Evolutionary conservation across 2,888 invertebrate genomes (phyloP).

Genomic region (Heterodera filipjevi): DNA sequence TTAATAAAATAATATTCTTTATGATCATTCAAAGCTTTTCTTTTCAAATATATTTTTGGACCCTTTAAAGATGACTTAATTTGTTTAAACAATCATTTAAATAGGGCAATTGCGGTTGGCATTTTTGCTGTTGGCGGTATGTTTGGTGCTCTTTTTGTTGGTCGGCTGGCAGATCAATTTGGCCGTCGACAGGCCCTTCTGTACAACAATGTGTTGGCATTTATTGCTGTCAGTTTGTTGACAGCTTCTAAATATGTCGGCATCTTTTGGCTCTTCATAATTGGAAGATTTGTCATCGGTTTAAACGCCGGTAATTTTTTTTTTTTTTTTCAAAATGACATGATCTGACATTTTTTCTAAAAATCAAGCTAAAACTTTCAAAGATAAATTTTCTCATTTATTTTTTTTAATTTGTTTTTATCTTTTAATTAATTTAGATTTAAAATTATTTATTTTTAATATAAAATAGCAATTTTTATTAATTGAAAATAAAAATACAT

Average conservation of each 20-base stretch:
- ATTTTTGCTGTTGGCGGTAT: slow-evolving; percentile 32
- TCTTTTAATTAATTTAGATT: no score
- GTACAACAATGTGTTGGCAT: slow-evolving; percentile 78
- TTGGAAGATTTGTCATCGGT: slow-evolving; percentile 90
- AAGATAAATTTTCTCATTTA: neutral
- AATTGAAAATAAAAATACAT: neutral
- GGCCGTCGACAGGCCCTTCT: slow-evolving; percentile 80
- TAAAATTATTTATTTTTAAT: no score
- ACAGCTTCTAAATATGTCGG: slow-evolving; percentile 73
- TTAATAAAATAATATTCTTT: no score
- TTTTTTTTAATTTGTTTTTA: no score
- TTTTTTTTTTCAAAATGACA: no score
- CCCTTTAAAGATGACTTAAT: no score
- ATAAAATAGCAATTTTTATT: no score
- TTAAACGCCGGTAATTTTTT: slow-evolving; percentile 83
- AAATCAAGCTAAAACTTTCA: neutral
- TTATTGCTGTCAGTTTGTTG: slow-evolving; percentile 76
- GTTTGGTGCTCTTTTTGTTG: slow-evolving; percentile 23
- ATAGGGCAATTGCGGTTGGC: slow-evolving; percentile 25
- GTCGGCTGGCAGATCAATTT: slow-evolving; percentile 40
- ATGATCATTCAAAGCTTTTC: no score
- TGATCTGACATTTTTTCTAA: no score
- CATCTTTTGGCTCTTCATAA: slow-evolving; percentile 79
- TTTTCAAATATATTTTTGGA: no score
- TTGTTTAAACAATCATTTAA: no score